Conservation (phyloP, 2,113 vertebrate genomes). For the Hiodon tergisus region DNA sequence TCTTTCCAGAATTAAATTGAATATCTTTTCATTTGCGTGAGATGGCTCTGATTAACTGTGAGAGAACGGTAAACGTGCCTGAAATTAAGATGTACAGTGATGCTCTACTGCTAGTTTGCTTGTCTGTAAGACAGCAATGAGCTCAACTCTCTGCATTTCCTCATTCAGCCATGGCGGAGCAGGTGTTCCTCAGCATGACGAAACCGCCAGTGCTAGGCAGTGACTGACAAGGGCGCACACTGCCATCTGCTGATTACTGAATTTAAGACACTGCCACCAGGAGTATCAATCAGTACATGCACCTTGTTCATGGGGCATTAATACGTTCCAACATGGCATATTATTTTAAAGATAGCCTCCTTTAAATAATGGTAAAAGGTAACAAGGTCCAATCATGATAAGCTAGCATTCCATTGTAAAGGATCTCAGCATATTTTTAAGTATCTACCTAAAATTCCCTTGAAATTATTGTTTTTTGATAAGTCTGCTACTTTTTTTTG, state of each 20-base stretch:
- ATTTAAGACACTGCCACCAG: constrained; percentile 7
- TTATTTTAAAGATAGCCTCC: background rate
- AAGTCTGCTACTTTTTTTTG: too few species aligned
- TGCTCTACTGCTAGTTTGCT: too few species aligned
- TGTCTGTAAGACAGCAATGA: too few species aligned
- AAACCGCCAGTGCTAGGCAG: background rate
- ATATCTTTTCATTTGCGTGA: too few species aligned
- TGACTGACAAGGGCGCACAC: background rate
- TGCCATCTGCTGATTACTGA: background rate
- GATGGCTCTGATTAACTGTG: too few species aligned
- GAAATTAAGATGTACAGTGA: too few species aligned
- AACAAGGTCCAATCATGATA: background rate
- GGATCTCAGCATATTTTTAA: too few species aligned
- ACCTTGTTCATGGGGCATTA: background rate
- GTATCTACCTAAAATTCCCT: too few species aligned
- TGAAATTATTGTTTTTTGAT: too few species aligned
- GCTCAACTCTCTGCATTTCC: background rate
- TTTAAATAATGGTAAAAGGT: background rate
- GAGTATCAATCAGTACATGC: constrained; percentile 13
- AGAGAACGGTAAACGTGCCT: too few species aligned
- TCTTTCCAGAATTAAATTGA: too few species aligned
- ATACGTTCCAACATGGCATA: background rate
- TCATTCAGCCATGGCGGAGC: background rate
- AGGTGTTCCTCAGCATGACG: background rate
- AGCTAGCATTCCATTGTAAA: too few species aligned